phyloP scores from a whole-genome alignment of 2,888 invertebrate species.

The Lapara coniferarum region DNA sequence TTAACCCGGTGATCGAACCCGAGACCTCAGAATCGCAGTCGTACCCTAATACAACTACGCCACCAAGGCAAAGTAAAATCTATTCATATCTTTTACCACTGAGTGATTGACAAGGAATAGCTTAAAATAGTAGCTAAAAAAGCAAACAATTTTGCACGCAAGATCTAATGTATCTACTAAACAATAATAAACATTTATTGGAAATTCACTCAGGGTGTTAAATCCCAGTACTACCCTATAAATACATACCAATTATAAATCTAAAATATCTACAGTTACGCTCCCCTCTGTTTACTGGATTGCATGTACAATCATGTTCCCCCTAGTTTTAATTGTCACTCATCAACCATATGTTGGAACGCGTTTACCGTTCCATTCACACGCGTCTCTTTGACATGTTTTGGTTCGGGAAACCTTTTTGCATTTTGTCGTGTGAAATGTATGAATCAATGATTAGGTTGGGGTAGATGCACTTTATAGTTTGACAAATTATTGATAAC shows the following conservation, averaged over 20 bases:
- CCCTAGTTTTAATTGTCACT: slow-evolving; percentile 68
- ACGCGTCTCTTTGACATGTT: slow-evolving; percentile 42
- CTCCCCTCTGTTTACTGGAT: slow-evolving; percentile 34
- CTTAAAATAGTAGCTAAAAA: too few relatives aligned
- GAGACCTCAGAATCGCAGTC: too few relatives aligned
- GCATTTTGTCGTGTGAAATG: background rate
- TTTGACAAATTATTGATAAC: background rate
- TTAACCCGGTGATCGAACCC: too few relatives aligned
- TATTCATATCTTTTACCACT: too few relatives aligned
- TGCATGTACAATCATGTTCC: slow-evolving; percentile 47
- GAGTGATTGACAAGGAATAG: too few relatives aligned
- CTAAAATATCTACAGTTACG: background rate
- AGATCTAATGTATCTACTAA: too few relatives aligned
- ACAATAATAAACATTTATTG: too few relatives aligned
- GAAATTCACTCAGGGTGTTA: background rate
- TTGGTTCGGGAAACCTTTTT: background rate
- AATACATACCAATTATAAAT: background rate
- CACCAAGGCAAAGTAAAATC: too few relatives aligned
- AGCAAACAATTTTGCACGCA: too few relatives aligned
- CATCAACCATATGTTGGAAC: slow-evolving; percentile 64
- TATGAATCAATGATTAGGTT: too few relatives aligned
- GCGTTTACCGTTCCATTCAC: slow-evolving; percentile 55
- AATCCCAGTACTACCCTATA: background rate
- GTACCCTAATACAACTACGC: too few relatives aligned
- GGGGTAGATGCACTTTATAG: background rate